phyloP scores from a whole-genome alignment of 2,113 vertebrate species.

The Dasyprocta punctata region DNA sequence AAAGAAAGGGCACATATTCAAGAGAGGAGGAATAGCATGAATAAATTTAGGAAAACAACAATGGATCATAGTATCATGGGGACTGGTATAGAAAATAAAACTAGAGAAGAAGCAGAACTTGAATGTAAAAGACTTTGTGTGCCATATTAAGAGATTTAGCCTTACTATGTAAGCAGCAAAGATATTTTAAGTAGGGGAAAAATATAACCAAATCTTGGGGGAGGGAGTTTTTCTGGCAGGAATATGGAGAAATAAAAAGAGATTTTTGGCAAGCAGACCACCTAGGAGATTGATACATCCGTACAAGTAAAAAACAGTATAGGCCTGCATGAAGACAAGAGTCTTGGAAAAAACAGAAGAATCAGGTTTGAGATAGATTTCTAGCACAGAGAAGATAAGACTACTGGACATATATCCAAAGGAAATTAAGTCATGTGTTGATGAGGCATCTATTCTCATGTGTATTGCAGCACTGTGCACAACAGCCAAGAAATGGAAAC shows the following conservation, averaged over 20 bases:
- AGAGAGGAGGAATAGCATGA: neutral
- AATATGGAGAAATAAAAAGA: neutral
- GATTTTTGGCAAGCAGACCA: conserved; percentile 3
- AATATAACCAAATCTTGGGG: neutral
- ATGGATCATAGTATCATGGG: neutral
- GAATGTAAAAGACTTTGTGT: neutral
- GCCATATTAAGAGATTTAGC: neutral
- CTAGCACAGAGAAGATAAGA: neutral
- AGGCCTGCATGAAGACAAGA: neutral
- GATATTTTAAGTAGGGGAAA: neutral
- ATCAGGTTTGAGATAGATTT: neutral
- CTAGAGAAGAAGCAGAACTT: neutral
- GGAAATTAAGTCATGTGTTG: neutral
- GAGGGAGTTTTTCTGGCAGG: neutral
- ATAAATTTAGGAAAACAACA: neutral
- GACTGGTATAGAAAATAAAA: neutral
- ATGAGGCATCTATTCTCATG: neutral
- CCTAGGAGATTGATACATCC: neutral
- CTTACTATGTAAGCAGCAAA: neutral
- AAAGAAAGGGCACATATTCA: neutral
- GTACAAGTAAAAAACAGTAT: neutral
- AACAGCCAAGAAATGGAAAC: neutral
- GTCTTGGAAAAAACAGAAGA: neutral
- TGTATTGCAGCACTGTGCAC: neutral
- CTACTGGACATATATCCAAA: neutral